phyloP scores from a whole-genome alignment of 2,888 invertebrate genomes.

The Phalera bucephala region DNA sequence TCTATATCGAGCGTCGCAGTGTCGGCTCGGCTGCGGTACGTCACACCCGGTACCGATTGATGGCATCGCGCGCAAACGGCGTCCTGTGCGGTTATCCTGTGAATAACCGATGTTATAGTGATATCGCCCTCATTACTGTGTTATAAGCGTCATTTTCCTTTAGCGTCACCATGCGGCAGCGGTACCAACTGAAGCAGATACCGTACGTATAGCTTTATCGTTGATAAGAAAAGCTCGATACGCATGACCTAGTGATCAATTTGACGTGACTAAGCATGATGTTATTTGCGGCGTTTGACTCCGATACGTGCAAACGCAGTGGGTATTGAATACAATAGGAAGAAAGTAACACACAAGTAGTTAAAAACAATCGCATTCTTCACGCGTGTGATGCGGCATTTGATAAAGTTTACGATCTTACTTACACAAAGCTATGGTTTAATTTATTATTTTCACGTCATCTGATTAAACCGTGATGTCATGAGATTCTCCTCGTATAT shows the following conservation, averaged over 20 bases:
- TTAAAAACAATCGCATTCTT: constrained; percentile 65
- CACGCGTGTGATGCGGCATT: constrained; percentile 32
- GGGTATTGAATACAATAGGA: constrained; percentile 57
- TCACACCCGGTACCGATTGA: constrained; percentile 34
- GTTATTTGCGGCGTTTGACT: constrained; percentile 44
- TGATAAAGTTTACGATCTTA: constrained; percentile 25
- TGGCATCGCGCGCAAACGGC: constrained; percentile 42
- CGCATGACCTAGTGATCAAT: constrained; percentile 44
- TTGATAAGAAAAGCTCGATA: constrained; percentile 22
- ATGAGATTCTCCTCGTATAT: constrained; percentile 1
- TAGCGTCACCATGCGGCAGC: constrained; percentile 69
- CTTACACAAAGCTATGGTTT: constrained; percentile 7
- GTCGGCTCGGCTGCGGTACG: constrained; percentile 37
- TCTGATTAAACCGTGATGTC: background rate
- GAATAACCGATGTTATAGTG: constrained; percentile 61
- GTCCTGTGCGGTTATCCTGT: constrained; percentile 56
- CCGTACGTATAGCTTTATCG: constrained; percentile 63
- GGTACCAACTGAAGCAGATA: constrained; percentile 77
- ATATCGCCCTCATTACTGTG: constrained; percentile 43
- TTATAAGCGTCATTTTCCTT: constrained; percentile 35
- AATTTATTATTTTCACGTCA: constrained; percentile 6
- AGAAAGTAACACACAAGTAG: constrained; percentile 54
- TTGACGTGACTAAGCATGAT: constrained; percentile 41
- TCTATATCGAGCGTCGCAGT: constrained; percentile 42
- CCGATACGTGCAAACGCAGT: constrained; percentile 44